Percentiles rank a stretch among this genome's conserved stretches.
phyloP scores from a whole-genome alignment of 1,140 invertebrate genomes.

The Pseudomyrmex cubaensis region DNA sequence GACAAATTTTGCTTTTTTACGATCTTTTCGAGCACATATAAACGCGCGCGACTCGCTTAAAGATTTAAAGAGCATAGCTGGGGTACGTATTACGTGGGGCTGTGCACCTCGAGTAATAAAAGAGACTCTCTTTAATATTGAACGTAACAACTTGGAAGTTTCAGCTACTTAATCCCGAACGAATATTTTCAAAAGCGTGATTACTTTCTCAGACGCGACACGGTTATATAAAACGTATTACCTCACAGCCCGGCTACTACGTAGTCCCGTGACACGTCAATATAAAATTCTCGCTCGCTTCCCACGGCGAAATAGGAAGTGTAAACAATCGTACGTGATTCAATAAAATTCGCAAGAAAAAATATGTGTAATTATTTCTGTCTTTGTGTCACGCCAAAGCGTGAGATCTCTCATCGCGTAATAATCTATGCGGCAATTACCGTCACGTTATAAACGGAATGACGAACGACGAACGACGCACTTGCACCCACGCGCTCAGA shows the following conservation, averaged over 20 bases:
- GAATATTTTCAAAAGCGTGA: slow-evolving; percentile 16
- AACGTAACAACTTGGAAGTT: slow-evolving; percentile 22
- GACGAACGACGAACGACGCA: not conserved
- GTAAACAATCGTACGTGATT: not conserved
- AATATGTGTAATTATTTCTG: not conserved
- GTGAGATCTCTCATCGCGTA: not conserved
- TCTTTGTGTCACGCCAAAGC: not conserved
- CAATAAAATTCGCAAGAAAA: not conserved
- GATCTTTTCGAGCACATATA: not conserved
- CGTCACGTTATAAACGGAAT: not conserved
- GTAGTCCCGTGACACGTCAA: no score
- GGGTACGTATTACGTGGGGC: no score
- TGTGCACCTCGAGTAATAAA: not conserved
- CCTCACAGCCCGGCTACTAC: no score
- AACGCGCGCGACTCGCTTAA: slow-evolving; percentile 19
- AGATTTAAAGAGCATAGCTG: not conserved
- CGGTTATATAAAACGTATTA: not conserved
- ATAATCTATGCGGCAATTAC: not conserved
- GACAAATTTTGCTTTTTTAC: not conserved
- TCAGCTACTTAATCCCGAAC: slow-evolving; percentile 27
- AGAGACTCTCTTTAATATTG: slow-evolving; percentile 22
- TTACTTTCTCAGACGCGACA: not conserved
- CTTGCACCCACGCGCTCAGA: slow-evolving; percentile 1
- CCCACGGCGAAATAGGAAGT: no score
- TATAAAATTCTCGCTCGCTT: not conserved